Conservation (phyloP, 2,797 vertebrate species). For the Sebastes reedi region DNA sequence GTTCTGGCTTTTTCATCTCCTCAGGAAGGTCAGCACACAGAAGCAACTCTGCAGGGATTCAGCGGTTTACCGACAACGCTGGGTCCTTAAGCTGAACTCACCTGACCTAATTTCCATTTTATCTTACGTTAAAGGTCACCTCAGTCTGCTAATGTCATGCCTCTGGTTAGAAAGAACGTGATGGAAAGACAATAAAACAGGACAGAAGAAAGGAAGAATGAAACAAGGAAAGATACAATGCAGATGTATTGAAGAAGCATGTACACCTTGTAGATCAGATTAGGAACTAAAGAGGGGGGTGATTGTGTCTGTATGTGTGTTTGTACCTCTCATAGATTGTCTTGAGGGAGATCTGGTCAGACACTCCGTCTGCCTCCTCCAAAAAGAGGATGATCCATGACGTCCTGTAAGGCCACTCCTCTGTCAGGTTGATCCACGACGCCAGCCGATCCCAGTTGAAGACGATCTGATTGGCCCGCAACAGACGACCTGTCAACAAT, state of each 20-base stretch:
- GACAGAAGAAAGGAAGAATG: not conserved
- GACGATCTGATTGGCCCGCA: constrained; percentile 96
- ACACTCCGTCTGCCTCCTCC: constrained; percentile 93
- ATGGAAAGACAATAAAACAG: not conserved
- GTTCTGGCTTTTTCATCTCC: not conserved
- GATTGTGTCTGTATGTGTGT: not conserved
- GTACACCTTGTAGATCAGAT: not conserved
- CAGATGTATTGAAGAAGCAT: not conserved
- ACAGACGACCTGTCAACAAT: constrained; percentile 85
- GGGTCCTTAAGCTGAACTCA: not conserved
- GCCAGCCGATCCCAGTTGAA: constrained; percentile 98
- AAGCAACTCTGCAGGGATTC: not conserved
- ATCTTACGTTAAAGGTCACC: not conserved
- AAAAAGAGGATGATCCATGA: constrained; percentile 97
- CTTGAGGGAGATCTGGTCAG: constrained; percentile 91
- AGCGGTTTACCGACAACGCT: not conserved
- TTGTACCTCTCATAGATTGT: constrained; percentile 94
- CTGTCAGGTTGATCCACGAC: constrained; percentile 98
- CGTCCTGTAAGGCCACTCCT: constrained; percentile 98
- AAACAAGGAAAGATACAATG: not conserved
- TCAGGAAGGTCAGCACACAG: not conserved
- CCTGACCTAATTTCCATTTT: constrained; percentile 1
- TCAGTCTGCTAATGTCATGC: not conserved
- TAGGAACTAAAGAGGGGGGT: not conserved
- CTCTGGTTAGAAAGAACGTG: not conserved